Conservation (phyloP, 2,797 vertebrate genomes). For the Eutrigla gurnardus region DNA sequence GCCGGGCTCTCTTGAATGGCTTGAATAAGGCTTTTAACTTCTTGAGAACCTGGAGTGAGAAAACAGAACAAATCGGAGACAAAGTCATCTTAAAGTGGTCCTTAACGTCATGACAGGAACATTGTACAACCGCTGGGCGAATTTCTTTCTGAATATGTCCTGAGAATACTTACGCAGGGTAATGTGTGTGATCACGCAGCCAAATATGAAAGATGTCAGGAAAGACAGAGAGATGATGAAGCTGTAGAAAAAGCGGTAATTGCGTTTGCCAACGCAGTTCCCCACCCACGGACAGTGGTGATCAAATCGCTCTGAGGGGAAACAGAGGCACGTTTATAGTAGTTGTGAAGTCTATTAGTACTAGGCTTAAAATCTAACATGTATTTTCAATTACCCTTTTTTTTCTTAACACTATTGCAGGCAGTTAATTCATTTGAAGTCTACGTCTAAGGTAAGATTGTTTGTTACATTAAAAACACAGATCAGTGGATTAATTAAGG, state of each 20-base stretch:
- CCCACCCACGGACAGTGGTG: constrained; percentile 99
- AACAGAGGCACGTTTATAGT: neutral
- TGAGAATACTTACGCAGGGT: constrained; percentile 88
- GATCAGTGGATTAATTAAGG: neutral
- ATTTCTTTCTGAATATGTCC: neutral
- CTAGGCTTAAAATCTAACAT: neutral
- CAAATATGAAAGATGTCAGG: constrained; percentile 96
- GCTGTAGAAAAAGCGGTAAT: constrained; percentile 97
- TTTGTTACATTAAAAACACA: neutral
- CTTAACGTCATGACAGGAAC: neutral
- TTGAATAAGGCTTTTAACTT: constrained; percentile 83
- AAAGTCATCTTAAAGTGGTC: neutral
- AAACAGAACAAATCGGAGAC: neutral
- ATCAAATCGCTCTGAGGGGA: constrained; percentile 91
- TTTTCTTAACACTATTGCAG: neutral
- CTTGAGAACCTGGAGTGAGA: constrained; percentile 88
- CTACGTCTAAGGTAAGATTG: neutral
- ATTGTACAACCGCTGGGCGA: neutral
- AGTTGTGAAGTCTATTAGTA: neutral
- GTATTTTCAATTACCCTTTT: neutral
- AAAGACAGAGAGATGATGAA: constrained; percentile 97
- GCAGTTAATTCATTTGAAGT: neutral
- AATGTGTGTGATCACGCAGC: constrained; percentile 94
- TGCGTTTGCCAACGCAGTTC: constrained; percentile 96
- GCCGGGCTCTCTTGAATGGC: constrained; percentile 93